Evolutionary conservation across 1,140 invertebrate genomes (phyloP), one percentile per base, ranked within the genome.

Genomic region (Achroia grisella): DNA sequence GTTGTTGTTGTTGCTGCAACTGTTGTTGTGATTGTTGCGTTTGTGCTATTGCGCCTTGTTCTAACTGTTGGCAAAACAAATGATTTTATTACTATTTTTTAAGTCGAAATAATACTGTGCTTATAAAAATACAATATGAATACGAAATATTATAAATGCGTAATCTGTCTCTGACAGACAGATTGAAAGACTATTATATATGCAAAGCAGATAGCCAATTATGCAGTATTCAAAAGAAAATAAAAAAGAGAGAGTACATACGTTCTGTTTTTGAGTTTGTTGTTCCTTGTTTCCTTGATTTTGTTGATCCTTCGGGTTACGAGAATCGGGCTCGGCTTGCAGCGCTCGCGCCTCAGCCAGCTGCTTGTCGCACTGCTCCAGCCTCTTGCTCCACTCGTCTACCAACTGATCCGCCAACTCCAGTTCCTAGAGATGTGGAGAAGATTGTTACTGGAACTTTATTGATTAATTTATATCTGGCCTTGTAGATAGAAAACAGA

Each of bases 351-450:
- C 65, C 13, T 71, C 62, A 0, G 57, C 52, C 11, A 79, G 32
- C 32, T 67, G 64, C 0, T 49, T 32, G 30, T 75, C 71, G 34
- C 64, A 69, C 10, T 66, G 52, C 40, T 60, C 48, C 34, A 72
- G 15, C 1, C 63, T 39, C 1, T 49, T 35, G 1, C 39, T 43
- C 13, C 48, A 60, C 0, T 69, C 68, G 0, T 35, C 28, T 11
- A 71, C 68, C 0, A 67, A 50, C 0, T 56, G 50, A 8, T 71
- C 68, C 0, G 63, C 63, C 0, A 46, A 40, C 12, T 62, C 52
- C 34, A 70, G 31, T 13, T 73, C 71, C 73, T 77, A 47, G 8
- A 48, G 44, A 35, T 12, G 42, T 40, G 1, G 6, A 23, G 17
- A 23, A 23, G 6, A 23, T 41, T 29, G 17, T 47, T 14, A 6